Evolutionary conservation across 2,113 vertebrate species (phyloP).

Genomic region (Ictalurus punctatus): DNA sequence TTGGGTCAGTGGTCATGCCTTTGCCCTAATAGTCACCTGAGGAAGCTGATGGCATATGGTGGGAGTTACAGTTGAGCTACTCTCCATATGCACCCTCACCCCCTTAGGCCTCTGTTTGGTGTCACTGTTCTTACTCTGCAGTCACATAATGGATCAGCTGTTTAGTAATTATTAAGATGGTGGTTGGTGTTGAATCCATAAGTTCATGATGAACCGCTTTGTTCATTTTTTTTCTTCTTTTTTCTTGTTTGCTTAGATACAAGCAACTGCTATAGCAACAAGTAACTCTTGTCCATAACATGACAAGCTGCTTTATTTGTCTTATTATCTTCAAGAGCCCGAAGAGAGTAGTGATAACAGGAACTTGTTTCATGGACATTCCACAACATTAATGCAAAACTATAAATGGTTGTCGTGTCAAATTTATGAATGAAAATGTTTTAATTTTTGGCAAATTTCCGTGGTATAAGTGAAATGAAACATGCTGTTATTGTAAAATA

Average conservation of each 20-base stretch:
- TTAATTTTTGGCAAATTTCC: background rate
- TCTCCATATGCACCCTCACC: background rate
- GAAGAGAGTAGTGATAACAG: background rate
- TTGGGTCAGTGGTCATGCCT: constrained; percentile 11
- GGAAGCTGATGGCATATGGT: constrained; percentile 25
- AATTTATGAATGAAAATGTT: background rate
- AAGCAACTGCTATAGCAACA: background rate
- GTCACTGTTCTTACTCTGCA: constrained; percentile 20
- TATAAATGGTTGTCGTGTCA: background rate
- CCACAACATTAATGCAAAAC: background rate
- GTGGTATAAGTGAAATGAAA: background rate
- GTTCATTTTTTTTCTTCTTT: background rate
- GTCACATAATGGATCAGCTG: constrained; percentile 25
- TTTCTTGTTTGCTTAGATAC: background rate
- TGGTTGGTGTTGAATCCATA: constrained; percentile 3
- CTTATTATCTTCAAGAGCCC: background rate
- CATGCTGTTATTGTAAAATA: background rate
- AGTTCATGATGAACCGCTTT: background rate
- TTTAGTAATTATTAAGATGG: constrained; percentile 30
- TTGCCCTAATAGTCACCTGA: constrained; percentile 38
- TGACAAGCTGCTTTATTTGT: background rate
- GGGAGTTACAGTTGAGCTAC: constrained; percentile 3
- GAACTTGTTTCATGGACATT: background rate
- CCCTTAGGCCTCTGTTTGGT: constrained; percentile 6
- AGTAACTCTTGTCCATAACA: background rate